Conservation (phyloP, 2,113 vertebrate genomes). For the Dasyornis broadbenti region DNA sequence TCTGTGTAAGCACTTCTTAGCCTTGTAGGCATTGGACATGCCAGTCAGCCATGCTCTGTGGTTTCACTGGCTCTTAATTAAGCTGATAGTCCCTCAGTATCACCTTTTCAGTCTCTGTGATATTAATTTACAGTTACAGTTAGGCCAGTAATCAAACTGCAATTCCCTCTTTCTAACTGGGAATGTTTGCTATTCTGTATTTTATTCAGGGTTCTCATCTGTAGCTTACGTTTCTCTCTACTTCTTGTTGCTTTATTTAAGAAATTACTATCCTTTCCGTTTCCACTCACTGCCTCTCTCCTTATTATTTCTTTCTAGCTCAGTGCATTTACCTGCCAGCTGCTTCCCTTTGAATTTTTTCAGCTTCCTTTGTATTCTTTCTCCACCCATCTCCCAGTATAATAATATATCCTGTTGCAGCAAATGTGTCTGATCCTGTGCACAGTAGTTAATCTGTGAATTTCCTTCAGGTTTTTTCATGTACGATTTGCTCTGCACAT, state of each 20-base stretch:
- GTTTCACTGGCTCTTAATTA: neutral
- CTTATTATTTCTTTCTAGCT: slow-evolving; percentile 57
- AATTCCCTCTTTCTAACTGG: neutral
- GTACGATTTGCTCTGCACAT: slow-evolving; percentile 21
- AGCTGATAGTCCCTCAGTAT: neutral
- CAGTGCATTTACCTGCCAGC: slow-evolving; percentile 41
- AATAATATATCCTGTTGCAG: slow-evolving; percentile 60
- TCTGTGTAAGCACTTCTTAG: neutral
- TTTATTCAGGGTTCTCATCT: neutral
- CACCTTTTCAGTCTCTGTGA: neutral
- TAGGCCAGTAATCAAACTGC: neutral
- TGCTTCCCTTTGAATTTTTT: slow-evolving; percentile 57
- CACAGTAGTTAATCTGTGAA: slow-evolving; percentile 31
- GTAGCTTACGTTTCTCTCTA: slow-evolving; percentile 9
- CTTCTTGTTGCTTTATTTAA: slow-evolving; percentile 46
- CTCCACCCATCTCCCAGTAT: slow-evolving; percentile 40
- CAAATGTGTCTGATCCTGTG: slow-evolving; percentile 46
- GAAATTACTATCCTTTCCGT: slow-evolving; percentile 21
- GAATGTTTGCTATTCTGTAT: neutral
- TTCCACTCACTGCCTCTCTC: slow-evolving; percentile 52
- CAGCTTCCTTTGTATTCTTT: slow-evolving; percentile 58
- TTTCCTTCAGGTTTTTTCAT: slow-evolving; percentile 49
- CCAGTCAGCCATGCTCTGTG: neutral
- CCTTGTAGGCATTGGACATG: neutral
- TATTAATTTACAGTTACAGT: neutral